Evolutionary conservation across 2,888 invertebrate species (phyloP).

Genomic region (Calephelis perditalis): DNA sequence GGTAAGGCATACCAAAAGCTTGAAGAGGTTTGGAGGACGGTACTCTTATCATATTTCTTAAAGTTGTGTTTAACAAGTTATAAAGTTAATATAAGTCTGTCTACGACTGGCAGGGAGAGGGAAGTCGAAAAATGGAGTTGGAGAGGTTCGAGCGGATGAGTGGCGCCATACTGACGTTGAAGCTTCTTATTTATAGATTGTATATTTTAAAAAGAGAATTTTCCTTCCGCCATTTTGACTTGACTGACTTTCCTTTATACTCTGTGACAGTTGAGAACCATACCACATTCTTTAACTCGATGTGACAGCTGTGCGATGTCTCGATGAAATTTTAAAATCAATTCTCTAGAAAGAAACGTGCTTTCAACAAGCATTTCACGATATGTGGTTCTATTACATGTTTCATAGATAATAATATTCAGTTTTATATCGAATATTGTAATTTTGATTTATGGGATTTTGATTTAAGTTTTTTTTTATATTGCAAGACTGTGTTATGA

Average conservation of each 20-base stretch:
- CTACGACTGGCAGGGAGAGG: constrained; percentile 51
- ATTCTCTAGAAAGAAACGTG: constrained; percentile 10
- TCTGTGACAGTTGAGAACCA: constrained; percentile 25
- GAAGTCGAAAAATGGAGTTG: constrained; percentile 60
- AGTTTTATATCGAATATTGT: not conserved
- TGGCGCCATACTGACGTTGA: constrained; percentile 50
- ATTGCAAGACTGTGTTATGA: no score
- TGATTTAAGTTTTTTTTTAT: constrained; percentile 26
- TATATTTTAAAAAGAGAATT: constrained; percentile 47
- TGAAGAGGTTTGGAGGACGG: constrained; percentile 43
- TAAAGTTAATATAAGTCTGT: constrained; percentile 66
- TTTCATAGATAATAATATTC: not conserved
- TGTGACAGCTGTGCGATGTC: constrained; percentile 26
- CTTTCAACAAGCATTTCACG: constrained; percentile 30
- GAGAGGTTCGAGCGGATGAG: constrained; percentile 50
- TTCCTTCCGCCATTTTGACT: constrained; percentile 37
- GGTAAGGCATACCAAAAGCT: constrained; percentile 50
- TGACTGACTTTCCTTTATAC: constrained; percentile 29
- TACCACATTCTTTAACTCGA: constrained; percentile 26
- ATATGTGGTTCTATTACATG: not conserved
- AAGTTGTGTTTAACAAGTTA: constrained; percentile 68
- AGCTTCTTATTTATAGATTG: constrained; percentile 32
- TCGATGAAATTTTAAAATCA: constrained; percentile 31
- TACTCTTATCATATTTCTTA: constrained; percentile 58
- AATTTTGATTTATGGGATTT: not conserved